A percentile compares a stretch with the other conserved stretches of the same genome.
Conservation (phyloP, 2,797 vertebrate genomes). For the Ataeniobius toweri region DNA sequence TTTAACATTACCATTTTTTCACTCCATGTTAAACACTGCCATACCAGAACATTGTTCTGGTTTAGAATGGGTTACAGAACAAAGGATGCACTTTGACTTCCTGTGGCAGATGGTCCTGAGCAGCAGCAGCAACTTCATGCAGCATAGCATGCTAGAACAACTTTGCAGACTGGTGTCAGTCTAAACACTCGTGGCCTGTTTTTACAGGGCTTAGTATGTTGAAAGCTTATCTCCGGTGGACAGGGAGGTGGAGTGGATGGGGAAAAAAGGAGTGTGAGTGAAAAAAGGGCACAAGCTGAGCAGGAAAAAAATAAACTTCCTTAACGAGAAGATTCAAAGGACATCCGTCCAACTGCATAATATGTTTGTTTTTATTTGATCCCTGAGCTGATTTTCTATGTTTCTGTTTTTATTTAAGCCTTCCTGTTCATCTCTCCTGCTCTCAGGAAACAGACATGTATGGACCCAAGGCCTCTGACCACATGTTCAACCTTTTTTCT, state of each 20-base stretch:
- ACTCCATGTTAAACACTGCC: not conserved
- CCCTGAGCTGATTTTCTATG: slow-evolving; percentile 54
- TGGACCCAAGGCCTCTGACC: slow-evolving; percentile 46
- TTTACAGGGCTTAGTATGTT: slow-evolving; percentile 63
- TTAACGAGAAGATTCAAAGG: slow-evolving; percentile 59
- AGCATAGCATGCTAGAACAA: slow-evolving; percentile 62
- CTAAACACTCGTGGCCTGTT: slow-evolving; percentile 62
- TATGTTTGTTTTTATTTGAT: slow-evolving; percentile 73
- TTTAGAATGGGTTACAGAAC: not conserved
- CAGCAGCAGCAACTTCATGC: slow-evolving; percentile 12
- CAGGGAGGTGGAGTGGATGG: slow-evolving; percentile 8
- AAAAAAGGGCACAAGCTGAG: slow-evolving; percentile 36
- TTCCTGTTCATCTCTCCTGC: slow-evolving; percentile 54
- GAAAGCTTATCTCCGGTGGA: slow-evolving; percentile 65
- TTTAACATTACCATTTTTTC: not conserved
- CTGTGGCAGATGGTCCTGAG: slow-evolving; percentile 3
- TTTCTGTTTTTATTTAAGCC: slow-evolving; percentile 35
- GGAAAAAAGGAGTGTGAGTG: slow-evolving; percentile 23
- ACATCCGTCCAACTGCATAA: slow-evolving; percentile 55
- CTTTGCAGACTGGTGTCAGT: slow-evolving; percentile 65
- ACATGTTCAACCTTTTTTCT: slow-evolving; percentile 41
- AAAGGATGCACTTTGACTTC: not conserved
- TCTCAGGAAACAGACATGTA: slow-evolving; percentile 52
- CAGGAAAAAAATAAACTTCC: slow-evolving; percentile 52
- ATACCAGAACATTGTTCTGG: not conserved